Evolutionary conservation across 2,888 invertebrate species (phyloP).

Genomic region (Andrena praecox): DNA sequence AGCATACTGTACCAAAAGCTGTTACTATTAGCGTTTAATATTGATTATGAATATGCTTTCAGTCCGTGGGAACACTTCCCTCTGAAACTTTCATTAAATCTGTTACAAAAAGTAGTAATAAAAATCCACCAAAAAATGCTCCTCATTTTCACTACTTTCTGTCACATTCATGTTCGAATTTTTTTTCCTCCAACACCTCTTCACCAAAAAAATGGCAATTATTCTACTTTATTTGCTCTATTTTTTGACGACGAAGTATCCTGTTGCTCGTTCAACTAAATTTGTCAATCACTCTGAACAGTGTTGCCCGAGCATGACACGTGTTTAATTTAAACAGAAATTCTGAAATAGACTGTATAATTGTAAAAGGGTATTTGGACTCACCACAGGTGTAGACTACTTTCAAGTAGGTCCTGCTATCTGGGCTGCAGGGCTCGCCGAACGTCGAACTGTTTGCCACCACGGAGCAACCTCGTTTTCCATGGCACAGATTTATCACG

Average conservation of each 20-base stretch:
- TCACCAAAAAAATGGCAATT: no score
- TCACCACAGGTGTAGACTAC: conserved; percentile 95
- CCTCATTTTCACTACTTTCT: no score
- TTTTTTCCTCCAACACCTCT: no score
- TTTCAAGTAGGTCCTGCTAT: conserved; percentile 93
- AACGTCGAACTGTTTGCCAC: conserved; percentile 93
- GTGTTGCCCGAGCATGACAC: not conserved
- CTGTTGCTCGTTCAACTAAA: not conserved
- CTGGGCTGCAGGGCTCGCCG: conserved; percentile 92
- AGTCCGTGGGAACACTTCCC: not conserved
- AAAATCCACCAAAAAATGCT: not conserved
- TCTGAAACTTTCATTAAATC: not conserved
- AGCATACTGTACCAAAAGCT: not conserved
- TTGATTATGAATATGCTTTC: not conserved
- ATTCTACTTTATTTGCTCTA: no score
- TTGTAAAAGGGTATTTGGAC: conserved; percentile 80
- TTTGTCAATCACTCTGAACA: not conserved
- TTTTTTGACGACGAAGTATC: no score
- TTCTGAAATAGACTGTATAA: not conserved
- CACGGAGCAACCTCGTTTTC: conserved; percentile 92
- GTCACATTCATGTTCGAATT: no score
- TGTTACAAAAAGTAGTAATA: not conserved
- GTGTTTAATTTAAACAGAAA: not conserved
- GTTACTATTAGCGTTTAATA: not conserved
- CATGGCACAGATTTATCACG: conserved; percentile 94